Percentiles rank a stretch among this genome's conserved stretches.
Conservation (phyloP, 2,888 invertebrate species). For the Lucinisca nassula region DNA sequence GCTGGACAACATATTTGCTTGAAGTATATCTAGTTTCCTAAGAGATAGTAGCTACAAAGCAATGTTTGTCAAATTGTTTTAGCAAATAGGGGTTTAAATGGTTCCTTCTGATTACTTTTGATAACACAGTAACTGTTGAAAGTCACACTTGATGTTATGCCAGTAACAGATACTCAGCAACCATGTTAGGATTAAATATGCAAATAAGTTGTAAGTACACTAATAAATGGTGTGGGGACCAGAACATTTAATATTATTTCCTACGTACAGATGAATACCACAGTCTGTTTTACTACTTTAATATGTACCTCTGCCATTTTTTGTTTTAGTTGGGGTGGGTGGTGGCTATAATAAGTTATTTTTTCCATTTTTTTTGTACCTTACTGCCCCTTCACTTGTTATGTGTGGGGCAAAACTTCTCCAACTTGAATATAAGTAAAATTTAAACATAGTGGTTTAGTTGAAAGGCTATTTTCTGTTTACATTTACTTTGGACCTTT, state of each 20-base stretch:
- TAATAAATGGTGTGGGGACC: too few species aligned
- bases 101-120: neutral
- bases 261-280: too few species aligned
- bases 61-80: slow-evolving; percentile 8
- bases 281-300: too few species aligned
- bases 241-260: too few species aligned
- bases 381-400: too few species aligned
- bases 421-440: too few species aligned
- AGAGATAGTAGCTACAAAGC: slow-evolving; percentile 7
- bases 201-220: neutral
- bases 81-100: neutral
- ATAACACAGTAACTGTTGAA: slow-evolving; percentile 6
- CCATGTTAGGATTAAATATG: neutral
- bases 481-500: neutral
- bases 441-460: too few species aligned
- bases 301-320: too few species aligned
- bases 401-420: too few species aligned
- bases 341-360: too few species aligned
- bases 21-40: neutral
- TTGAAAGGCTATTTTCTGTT: neutral
- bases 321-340: too few species aligned
- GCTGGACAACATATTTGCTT: slow-evolving; percentile 1
- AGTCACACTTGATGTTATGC: slow-evolving; percentile 1
- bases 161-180: neutral
- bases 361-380: too few species aligned